Conservation (phyloP, 2,113 vertebrate species). For the Merops nubicus region DNA sequence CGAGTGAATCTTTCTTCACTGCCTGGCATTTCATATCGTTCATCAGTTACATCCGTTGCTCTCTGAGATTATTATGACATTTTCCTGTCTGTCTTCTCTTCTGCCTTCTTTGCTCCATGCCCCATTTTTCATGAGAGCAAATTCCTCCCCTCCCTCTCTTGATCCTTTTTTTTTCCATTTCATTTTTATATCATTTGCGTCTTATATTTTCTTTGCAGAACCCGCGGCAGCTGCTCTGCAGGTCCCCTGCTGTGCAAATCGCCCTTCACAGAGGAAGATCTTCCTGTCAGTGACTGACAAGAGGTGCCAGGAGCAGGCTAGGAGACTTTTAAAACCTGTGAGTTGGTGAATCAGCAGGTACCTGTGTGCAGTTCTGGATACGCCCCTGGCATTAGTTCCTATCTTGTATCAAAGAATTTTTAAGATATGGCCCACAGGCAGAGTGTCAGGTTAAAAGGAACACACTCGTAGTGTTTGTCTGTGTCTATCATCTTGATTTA, state of each 20-base stretch:
- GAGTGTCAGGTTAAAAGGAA: slow-evolving; percentile 56
- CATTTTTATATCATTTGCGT: slow-evolving; percentile 55
- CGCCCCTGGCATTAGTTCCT: slow-evolving; percentile 59
- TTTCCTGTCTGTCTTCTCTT: neutral
- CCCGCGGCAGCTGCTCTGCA: slow-evolving; percentile 55
- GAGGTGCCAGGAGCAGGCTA: slow-evolving; percentile 64
- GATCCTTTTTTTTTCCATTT: neutral
- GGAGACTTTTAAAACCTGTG: slow-evolving; percentile 52
- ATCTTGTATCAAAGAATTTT: slow-evolving; percentile 58
- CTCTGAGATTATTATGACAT: neutral
- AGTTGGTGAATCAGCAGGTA: slow-evolving; percentile 64
- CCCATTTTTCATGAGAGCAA: slow-evolving; percentile 8
- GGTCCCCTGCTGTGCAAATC: slow-evolving; percentile 66
- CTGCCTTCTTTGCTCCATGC: neutral
- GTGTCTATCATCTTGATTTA: neutral
- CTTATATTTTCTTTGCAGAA: slow-evolving; percentile 24
- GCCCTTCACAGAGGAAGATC: slow-evolving; percentile 62
- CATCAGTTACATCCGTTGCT: neutral
- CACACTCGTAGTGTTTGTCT: neutral
- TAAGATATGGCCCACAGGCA: slow-evolving; percentile 47
- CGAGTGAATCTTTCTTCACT: neutral
- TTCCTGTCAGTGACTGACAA: slow-evolving; percentile 57
- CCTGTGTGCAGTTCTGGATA: slow-evolving; percentile 45
- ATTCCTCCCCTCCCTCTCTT: neutral
- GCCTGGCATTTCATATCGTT: neutral